Percentiles rank a stretch among this genome's conserved stretches.
phyloP scores from a whole-genome alignment of 2,888 invertebrate genomes.

The Microplitis manilae region DNA sequence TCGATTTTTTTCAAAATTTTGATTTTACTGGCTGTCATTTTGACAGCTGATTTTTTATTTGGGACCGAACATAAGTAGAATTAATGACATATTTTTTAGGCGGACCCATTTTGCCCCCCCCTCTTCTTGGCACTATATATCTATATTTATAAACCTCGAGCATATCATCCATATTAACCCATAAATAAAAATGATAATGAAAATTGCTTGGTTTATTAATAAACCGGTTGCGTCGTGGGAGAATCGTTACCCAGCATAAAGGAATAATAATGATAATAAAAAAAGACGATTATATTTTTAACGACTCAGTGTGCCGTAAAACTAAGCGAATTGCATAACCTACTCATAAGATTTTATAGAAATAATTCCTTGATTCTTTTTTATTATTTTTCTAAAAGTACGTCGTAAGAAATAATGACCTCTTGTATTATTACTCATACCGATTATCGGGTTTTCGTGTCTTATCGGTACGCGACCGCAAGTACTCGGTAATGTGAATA shows the following conservation, averaged over 20 bases:
- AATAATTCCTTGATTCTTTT: conserved; percentile 5
- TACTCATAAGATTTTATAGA: conserved; percentile 20
- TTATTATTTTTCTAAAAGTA: conserved; percentile 6
- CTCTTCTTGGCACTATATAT: background rate
- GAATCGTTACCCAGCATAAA: conserved; percentile 2
- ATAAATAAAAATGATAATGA: background rate
- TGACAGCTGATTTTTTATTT: too few relatives aligned
- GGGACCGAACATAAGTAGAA: too few relatives aligned
- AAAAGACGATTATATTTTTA: conserved; percentile 18
- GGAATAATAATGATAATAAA: background rate
- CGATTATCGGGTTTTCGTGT: conserved; percentile 57
- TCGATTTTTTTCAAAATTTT: too few relatives aligned
- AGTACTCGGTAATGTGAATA: conserved; percentile 5
- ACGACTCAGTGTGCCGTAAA: conserved; percentile 24
- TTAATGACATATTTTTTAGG: too few relatives aligned
- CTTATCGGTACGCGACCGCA: conserved; percentile 53
- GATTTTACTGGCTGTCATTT: too few relatives aligned
- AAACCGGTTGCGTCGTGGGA: conserved; percentile 6
- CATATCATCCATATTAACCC: background rate
- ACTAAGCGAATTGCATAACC: conserved; percentile 18
- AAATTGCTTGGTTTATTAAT: background rate
- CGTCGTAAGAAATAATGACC: background rate
- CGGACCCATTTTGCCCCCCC: too few relatives aligned
- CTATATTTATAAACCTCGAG: background rate
- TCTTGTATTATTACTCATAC: conserved; percentile 11